Conservation (phyloP, 2,888 invertebrate genomes). For the Oasisia sp. region DNA sequence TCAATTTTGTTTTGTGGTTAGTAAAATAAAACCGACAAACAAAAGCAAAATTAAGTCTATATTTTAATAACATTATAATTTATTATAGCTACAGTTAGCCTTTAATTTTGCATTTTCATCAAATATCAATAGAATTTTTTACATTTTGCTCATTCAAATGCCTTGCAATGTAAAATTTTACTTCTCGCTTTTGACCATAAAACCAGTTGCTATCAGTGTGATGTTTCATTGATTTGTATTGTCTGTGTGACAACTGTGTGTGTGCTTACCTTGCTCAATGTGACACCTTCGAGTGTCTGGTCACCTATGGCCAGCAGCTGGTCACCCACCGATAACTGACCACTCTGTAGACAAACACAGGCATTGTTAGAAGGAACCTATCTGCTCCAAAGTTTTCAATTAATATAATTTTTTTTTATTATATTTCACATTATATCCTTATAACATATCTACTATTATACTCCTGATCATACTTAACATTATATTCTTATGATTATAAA, state of each 20-base stretch:
- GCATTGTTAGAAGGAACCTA: background rate
- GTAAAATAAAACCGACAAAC: too few relatives aligned
- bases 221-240: background rate
- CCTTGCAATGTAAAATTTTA: background rate
- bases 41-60: too few relatives aligned
- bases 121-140: background rate
- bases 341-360: conserved; percentile 44
- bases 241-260: background rate
- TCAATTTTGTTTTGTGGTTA: too few relatives aligned
- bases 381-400: too few relatives aligned
- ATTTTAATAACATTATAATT: too few relatives aligned
- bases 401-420: too few relatives aligned
- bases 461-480: too few relatives aligned
- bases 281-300: conserved; percentile 50
- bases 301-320: conserved; percentile 62
- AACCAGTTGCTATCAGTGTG: background rate
- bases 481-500: too few relatives aligned
- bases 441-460: too few relatives aligned
- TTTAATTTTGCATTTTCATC: too few relatives aligned
- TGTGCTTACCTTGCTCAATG: conserved; percentile 60
- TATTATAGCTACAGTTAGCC: too few relatives aligned
- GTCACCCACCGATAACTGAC: conserved; percentile 58
- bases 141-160: background rate
- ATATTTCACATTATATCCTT: too few relatives aligned
- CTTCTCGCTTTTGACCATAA: background rate